These are phyloP conservation scores for Ispidina lecontei DNA, from an alignment of 2,797 vertebrate species.

Conservation along the genomic window DNA sequence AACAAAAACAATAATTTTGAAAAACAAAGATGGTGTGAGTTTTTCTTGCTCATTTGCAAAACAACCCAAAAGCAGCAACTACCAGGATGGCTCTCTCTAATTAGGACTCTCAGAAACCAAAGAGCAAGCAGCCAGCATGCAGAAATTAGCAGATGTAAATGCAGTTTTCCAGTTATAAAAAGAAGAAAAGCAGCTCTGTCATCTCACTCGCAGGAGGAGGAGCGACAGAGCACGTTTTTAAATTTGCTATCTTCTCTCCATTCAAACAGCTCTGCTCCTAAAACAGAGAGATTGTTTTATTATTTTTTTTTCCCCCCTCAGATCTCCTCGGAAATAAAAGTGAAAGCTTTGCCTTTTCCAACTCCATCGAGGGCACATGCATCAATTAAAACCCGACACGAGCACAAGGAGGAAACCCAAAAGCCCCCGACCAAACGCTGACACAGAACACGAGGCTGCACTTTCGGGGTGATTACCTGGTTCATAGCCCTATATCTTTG, in stretches of 20 bases:
- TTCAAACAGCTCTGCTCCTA: background rate
- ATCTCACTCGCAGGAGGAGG: constrained; percentile 10
- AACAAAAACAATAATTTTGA: constrained; percentile 77
- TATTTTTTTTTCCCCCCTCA: background rate
- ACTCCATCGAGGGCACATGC: background rate
- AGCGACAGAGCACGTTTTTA: background rate
- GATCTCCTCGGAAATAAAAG: constrained; percentile 40
- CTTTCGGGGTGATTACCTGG: constrained; percentile 55
- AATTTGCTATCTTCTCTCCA: constrained; percentile 28
- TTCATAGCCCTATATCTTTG: constrained; percentile 73
- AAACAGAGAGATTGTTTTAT: background rate
- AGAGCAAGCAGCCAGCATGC: constrained; percentile 39
- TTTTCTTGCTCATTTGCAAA: constrained; percentile 84
- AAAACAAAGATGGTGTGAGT: constrained; percentile 78
- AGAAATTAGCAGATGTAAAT: constrained; percentile 25
- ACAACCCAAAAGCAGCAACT: constrained; percentile 77
- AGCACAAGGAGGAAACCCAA: background rate
- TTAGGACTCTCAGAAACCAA: constrained; percentile 30
- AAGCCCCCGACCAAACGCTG: background rate
- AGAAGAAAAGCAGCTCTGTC: constrained; percentile 48
- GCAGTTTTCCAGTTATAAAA: constrained; percentile 38
- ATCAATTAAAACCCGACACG: background rate
- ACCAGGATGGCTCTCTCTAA: constrained; percentile 37
- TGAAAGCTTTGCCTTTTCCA: constrained; percentile 37
- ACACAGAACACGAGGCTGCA: background rate